A percentile compares a stretch with the other conserved stretches of the same genome.
Conservation (phyloP, 2,888 invertebrate species). For the Elegia similella region DNA sequence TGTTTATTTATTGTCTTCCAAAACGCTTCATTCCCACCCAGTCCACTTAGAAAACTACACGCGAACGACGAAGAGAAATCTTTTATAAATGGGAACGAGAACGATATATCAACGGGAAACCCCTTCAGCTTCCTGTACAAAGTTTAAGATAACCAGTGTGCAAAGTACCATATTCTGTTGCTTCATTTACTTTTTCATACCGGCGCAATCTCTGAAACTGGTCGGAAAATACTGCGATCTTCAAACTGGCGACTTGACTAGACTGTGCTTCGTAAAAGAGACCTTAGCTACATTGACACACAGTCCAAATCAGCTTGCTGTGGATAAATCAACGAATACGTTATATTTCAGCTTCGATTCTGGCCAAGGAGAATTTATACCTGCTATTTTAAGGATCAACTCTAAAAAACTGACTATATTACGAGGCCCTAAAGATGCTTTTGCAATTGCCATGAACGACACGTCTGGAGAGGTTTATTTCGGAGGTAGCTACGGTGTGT, state of each 20-base stretch:
- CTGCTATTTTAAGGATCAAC: slow-evolving; percentile 51
- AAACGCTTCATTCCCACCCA: not conserved
- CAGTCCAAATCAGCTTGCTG: slow-evolving; percentile 64
- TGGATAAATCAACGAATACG: slow-evolving; percentile 51
- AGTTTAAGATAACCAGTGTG: not conserved
- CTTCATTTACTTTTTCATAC: not conserved
- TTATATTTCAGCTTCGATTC: slow-evolving; percentile 67
- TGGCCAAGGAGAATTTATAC: slow-evolving; percentile 61
- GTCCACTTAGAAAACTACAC: not conserved
- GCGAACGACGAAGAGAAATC: not conserved
- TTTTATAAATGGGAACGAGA: not conserved
- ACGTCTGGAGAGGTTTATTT: slow-evolving; percentile 52
- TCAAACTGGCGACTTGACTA: slow-evolving; percentile 37
- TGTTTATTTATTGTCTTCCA: not conserved
- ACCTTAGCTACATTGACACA: slow-evolving; percentile 49
- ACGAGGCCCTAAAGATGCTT: slow-evolving; percentile 66
- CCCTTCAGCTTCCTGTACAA: not conserved
- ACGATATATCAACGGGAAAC: not conserved
- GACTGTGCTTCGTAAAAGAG: slow-evolving; percentile 59
- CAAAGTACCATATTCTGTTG: not conserved
- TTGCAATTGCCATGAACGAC: slow-evolving; percentile 54
- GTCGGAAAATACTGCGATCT: slow-evolving; percentile 45
- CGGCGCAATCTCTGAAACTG: slow-evolving; percentile 5
- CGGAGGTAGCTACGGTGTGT: slow-evolving; percentile 66
- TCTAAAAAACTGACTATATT: slow-evolving; percentile 52